A percentile compares a stretch with the other conserved stretches of the same genome.
phyloP scores from a whole-genome alignment of 2,888 invertebrate genomes.

The Drepana falcataria region DNA sequence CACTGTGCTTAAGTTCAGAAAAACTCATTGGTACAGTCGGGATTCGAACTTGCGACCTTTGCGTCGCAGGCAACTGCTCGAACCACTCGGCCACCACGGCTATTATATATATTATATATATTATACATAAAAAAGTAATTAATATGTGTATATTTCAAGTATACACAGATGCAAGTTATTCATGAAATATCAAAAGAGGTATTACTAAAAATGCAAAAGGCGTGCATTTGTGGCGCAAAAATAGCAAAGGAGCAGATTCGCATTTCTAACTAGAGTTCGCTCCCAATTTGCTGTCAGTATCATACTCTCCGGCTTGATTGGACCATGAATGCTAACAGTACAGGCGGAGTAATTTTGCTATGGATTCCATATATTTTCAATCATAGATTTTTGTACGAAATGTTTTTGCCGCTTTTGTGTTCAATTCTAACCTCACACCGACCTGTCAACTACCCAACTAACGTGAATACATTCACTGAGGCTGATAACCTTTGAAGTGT shows the following conservation, averaged over 20 bases:
- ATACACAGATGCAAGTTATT: background rate
- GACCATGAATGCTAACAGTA: constrained; percentile 49
- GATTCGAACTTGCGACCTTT: too few species aligned
- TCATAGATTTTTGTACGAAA: constrained; percentile 7
- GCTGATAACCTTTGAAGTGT: background rate
- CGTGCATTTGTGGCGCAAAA: constrained; percentile 9
- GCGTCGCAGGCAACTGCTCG: too few species aligned
- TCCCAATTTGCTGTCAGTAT: constrained; percentile 31
- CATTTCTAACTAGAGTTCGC: constrained; percentile 13
- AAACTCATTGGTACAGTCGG: too few species aligned
- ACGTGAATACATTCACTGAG: background rate
- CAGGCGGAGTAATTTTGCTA: constrained; percentile 23
- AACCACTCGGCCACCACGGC: too few species aligned
- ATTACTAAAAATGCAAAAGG: background rate
- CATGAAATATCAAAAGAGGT: background rate
- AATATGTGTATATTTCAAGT: too few species aligned
- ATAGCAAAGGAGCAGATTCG: constrained; percentile 3
- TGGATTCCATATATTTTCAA: constrained; percentile 20
- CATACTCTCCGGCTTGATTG: constrained; percentile 42
- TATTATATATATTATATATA: too few species aligned
- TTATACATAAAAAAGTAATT: too few species aligned
- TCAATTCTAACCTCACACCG: background rate
- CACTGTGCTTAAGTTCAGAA: too few species aligned
- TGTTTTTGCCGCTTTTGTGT: background rate
- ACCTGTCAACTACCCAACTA: background rate